Evolutionary conservation across 1,140 invertebrate genomes (phyloP), one percentile per base, ranked within the genome.

Genomic region (Aphelenchoides fujianensis): DNA sequence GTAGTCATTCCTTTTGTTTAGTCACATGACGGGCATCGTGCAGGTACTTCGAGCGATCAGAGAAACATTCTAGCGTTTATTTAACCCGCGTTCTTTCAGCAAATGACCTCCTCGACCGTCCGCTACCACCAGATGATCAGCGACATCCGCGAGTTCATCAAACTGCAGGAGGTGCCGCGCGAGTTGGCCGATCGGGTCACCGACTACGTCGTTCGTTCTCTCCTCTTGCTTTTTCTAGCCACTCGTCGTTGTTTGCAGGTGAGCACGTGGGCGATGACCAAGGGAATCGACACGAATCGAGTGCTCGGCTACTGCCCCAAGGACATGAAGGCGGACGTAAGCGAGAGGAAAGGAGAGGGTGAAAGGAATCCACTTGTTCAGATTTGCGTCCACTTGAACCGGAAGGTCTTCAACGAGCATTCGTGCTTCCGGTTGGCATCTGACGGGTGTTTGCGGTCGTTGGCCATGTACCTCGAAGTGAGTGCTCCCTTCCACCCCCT

Each of bases 121-220:
- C 93, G 97, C 74, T 99, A 99, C 86, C 97, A 99, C 87, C 96
- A 99, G 84, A 99, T 99, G 95, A 88, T 98, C 74, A 98, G 97
- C 88, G 98, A 96, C 85, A 95, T 99, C 16, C 89, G 96, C 34
- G 96, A 98, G 86, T 99, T 99, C 86, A 98, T 99, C 94, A 98
- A 98, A 87, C 88, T 98, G 53, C 95, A 99, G 87, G 95, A 98
- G 87, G 94, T 99, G 73, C 97, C 97, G 1, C 97, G 97, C 87
- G 94, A 95, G 37, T 88, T 99, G 16, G 95, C 93, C 77, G 97
- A 99, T 86, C 88, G 97, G 64, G 95, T 99, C 62, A 98, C 98
- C 94, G 97, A 99, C 87, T 99, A 99, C 87, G 95, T 99, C 55
- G n/a, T n/a, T n/a, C n/a, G n/a, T n/a, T n/a, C n/a, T n/a, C n/a